These are phyloP conservation scores for Psammodynastes pulverulentus DNA, from an alignment of 2,113 vertebrate species.

Conservation along the genomic window DNA sequence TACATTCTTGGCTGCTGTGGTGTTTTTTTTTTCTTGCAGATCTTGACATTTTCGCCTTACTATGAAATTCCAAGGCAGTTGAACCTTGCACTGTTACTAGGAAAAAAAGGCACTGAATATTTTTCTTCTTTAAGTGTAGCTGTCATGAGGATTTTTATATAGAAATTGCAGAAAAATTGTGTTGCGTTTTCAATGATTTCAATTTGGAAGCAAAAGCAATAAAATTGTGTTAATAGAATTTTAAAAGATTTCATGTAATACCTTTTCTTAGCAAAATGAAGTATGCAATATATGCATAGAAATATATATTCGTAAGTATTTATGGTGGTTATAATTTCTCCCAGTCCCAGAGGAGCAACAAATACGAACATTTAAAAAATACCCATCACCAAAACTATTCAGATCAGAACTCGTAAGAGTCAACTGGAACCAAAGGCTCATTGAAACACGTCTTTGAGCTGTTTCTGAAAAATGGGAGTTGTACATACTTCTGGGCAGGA, in stretches of 20 bases:
- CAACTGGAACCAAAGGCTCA: neutral
- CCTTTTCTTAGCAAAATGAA: neutral
- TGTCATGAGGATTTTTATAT: conserved; percentile 16
- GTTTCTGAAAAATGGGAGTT: neutral
- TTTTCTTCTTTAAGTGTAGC: neutral
- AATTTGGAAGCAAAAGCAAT: conserved; percentile 43
- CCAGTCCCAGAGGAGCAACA: neutral
- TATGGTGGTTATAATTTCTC: neutral
- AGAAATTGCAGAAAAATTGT: neutral
- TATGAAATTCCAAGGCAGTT: neutral
- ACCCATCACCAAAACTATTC: neutral
- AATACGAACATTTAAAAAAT: neutral
- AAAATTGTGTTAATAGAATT: conserved; percentile 31
- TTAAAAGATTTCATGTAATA: neutral
- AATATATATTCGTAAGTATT: neutral
- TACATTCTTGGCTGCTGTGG: neutral
- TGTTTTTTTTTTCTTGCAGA: neutral
- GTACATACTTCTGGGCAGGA: neutral
- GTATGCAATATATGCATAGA: neutral
- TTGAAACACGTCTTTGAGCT: neutral
- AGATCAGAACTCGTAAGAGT: neutral
- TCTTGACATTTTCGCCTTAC: conserved; percentile 25
- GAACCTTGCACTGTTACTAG: neutral
- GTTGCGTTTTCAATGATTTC: neutral
- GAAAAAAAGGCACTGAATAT: neutral